Conservation (phyloP, 2,797 vertebrate genomes). For the Martes flavigula region DNA sequence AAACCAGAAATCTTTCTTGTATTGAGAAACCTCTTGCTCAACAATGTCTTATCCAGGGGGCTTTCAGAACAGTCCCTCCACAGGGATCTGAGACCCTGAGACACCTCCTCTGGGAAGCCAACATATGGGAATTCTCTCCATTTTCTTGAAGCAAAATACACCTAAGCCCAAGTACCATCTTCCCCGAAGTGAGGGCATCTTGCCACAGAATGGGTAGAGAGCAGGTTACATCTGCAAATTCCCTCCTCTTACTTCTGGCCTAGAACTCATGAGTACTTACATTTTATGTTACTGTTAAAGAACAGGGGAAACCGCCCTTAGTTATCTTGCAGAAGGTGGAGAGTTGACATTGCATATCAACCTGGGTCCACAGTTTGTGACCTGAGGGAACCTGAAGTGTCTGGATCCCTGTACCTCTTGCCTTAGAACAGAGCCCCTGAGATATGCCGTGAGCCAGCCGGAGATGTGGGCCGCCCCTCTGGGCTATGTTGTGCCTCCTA, state of each 20-base stretch:
- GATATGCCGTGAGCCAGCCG: background rate
- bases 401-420: background rate
- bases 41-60: background rate
- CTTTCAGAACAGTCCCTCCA: background rate
- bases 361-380: fast-evolving
- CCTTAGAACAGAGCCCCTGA: background rate
- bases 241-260: background rate
- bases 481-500: fast-evolving
- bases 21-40: background rate
- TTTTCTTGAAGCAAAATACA: background rate
- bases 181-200: background rate
- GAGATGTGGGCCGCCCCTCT: background rate
- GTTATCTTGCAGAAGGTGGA: background rate
- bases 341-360: background rate
- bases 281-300: background rate
- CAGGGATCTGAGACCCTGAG: background rate
- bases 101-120: background rate
- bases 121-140: background rate
- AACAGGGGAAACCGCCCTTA: background rate
- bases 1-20: background rate
- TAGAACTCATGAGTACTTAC: background rate
- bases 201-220: no score
- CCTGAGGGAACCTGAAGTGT: background rate
- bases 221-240: background rate
- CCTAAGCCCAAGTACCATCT: background rate